Conservation (phyloP, 2,888 invertebrate species). For the Palloptera scutellata region DNA sequence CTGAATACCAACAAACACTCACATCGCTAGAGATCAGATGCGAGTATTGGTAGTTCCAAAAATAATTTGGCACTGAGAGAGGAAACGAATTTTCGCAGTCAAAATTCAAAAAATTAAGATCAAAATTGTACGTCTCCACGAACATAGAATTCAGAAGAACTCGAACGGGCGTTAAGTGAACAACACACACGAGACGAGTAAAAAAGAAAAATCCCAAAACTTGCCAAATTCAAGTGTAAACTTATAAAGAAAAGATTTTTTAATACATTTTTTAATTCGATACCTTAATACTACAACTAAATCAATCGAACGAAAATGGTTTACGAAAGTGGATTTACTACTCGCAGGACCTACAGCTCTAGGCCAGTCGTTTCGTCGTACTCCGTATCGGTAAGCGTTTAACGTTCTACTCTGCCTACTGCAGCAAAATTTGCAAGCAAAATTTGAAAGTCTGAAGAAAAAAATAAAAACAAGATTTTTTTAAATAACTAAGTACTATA, state of each 20-base stretch:
- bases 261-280: constrained; percentile 23
- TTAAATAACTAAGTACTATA: constrained; percentile 52
- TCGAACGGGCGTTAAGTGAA: constrained; percentile 64
- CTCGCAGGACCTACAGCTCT: constrained; percentile 80
- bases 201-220: constrained; percentile 37
- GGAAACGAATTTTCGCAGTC: constrained; percentile 36
- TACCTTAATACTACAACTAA: constrained; percentile 28
- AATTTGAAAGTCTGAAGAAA: constrained; percentile 19
- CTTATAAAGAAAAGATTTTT: constrained; percentile 15
- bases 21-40: neutral
- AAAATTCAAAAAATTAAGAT: constrained; percentile 47
- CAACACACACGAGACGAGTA: constrained; percentile 52
- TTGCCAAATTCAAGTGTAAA: constrained; percentile 38
- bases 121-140: constrained; percentile 54
- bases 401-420: neutral
- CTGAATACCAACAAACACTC: too few species aligned
- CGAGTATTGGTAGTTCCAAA: constrained; percentile 59
- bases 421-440: constrained; percentile 7
- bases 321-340: constrained; percentile 92
- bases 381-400: constrained; percentile 80
- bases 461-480: constrained; percentile 30
- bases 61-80: constrained; percentile 60
- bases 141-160: constrained; percentile 58
- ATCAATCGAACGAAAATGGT: constrained; percentile 72
- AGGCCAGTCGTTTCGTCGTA: constrained; percentile 76